Evolutionary conservation across 2,888 invertebrate genomes (phyloP), one percentile per base, ranked within the genome.

Genomic region (Rhaphigaster nebulosa): DNA sequence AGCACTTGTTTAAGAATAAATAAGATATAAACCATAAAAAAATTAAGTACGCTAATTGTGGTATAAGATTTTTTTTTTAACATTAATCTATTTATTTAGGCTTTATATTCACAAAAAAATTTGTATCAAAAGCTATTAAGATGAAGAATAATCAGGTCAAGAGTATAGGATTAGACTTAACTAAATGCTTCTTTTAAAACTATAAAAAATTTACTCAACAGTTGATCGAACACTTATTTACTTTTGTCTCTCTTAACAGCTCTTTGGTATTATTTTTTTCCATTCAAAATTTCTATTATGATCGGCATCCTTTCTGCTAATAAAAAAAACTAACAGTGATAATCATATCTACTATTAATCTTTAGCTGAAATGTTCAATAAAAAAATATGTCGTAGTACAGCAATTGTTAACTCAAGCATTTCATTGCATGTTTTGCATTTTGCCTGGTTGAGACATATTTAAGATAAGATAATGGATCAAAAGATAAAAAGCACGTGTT

Each of bases 331-430:
- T 76, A 20, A 38, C 20, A 76, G 38, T 10, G 70, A 76, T 76
- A 76, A 34, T 20, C 8, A 20, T 70, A 76, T 76, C 38, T 6
- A 76, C 4, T 38, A 38, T 34, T 65, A 29, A 76, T 76, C 70
- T 76, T 38, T 76, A 76, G 70, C 70, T 76, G 70, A 38, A 76
- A 38, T 76, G 23, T 76, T 20, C 70, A 76, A 76, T 76, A 76
- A 76, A 65, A 76, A 76, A 38, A 1, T 8, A 76, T 29, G 18
- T 29, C 29, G 15, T 38, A 76, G 34, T 20, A 20, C 70, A 38
- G 70, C 70, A 38, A 76, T 20, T 76, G 34, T 76, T 76, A 6
- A n/a, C 18, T 29, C 65, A 34, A 76, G 6, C 38, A 38, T 10
- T 76, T 76, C 38, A 76, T 65, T 29, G n/a, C 18, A 10, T 65